These are phyloP conservation scores for Helobdella robusta DNA, from an alignment of 2,888 invertebrate species.

Conservation along the genomic window DNA sequence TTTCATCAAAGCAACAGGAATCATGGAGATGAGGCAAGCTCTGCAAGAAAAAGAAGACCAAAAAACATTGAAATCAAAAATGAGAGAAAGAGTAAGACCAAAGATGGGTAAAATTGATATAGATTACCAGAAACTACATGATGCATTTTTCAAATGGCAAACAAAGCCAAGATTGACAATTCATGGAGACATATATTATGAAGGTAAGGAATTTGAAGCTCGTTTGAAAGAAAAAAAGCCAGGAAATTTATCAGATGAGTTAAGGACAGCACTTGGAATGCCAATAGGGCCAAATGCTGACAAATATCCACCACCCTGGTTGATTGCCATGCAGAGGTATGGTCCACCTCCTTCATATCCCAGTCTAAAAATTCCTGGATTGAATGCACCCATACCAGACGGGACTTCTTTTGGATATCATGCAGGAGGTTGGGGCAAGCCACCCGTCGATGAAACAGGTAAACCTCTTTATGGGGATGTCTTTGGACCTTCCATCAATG, in stretches of 20 bases:
- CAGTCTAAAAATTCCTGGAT: slow-evolving; percentile 88
- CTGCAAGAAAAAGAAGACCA: slow-evolving; percentile 72
- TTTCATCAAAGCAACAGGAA: slow-evolving; percentile 97
- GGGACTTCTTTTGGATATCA: slow-evolving; percentile 95
- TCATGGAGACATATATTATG: slow-evolving; percentile 96
- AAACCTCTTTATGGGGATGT: slow-evolving; percentile 97
- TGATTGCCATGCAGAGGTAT: slow-evolving; percentile 93
- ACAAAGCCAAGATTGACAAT: slow-evolving; percentile 98
- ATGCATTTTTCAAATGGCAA: slow-evolving; percentile 99
- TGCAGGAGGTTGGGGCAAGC: slow-evolving; percentile 97
- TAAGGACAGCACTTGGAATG: slow-evolving; percentile 94
- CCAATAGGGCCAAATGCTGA: slow-evolving; percentile 68
- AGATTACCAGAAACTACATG: slow-evolving; percentile 97
- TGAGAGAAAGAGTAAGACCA: slow-evolving; percentile 89
- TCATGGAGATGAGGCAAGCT: slow-evolving; percentile 98
- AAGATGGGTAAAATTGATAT: slow-evolving; percentile 99
- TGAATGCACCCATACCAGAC: slow-evolving; percentile 96
- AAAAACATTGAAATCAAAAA: slow-evolving; percentile 70
- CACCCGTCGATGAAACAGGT: slow-evolving; percentile 95
- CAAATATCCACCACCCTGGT: slow-evolving; percentile 77
- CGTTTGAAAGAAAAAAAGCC: slow-evolving; percentile 95
- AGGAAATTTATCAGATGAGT: slow-evolving; percentile 87
- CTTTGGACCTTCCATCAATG: slow-evolving; percentile 62
- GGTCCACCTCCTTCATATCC: slow-evolving; percentile 99
- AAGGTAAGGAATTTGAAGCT: slow-evolving; percentile 97